Evolutionary conservation across 2,797 vertebrate genomes (phyloP).

Genomic region (Bryconaethiops microstoma): DNA sequence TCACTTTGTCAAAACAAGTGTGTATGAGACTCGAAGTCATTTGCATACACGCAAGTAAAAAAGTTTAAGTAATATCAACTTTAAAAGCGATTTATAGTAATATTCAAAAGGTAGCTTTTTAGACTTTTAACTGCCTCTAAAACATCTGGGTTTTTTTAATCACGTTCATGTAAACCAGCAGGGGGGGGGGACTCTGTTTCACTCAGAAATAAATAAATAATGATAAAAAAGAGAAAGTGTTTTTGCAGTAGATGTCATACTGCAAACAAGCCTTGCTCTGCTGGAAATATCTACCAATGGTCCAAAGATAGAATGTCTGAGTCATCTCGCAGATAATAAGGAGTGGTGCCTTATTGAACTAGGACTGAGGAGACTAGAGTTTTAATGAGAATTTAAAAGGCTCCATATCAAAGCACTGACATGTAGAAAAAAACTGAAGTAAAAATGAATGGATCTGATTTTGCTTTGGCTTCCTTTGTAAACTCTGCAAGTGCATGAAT

Average conservation of each 20-base stretch:
- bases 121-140: no score
- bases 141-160: no score
- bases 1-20: no score
- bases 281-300: background rate
- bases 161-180: no score
- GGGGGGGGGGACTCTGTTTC: no score
- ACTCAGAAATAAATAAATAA: background rate
- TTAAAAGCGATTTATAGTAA: no score
- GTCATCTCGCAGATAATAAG: constrained; percentile 1
- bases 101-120: no score
- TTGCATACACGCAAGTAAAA: no score
- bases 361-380: background rate
- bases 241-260: background rate
- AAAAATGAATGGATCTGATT: background rate
- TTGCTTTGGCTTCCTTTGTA: background rate
- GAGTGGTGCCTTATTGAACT: background rate
- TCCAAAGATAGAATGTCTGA: constrained; percentile 12
- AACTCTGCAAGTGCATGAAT: constrained; percentile 9
- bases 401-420: background rate
- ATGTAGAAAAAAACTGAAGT: background rate
- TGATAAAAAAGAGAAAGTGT: background rate
- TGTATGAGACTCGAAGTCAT: no score
- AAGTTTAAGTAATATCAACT: no score
- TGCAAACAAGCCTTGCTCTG: background rate
- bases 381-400: background rate